Percentiles rank a stretch among this genome's conserved stretches.
These are phyloP conservation scores for Enhydra lutris DNA, from an alignment of 2,113 vertebrate species.

Conservation along the genomic window DNA sequence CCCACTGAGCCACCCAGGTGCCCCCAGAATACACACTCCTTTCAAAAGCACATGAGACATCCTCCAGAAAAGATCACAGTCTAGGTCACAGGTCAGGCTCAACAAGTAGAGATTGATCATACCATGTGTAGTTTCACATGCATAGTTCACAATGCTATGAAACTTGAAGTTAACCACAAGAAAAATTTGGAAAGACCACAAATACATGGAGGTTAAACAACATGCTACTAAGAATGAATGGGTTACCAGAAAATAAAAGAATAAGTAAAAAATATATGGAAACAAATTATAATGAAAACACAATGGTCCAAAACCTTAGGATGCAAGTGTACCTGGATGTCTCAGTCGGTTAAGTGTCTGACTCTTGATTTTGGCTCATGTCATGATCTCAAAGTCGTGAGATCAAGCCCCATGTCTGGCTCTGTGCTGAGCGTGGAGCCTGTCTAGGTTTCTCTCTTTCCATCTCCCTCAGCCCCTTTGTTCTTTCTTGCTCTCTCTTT, in stretches of 20 bases:
- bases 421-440: neutral
- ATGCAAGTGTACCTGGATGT: neutral
- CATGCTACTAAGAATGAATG: neutral
- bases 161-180: neutral
- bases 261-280: neutral
- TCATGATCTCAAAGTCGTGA: neutral
- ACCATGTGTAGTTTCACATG: neutral
- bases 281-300: neutral
- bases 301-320: neutral
- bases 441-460: neutral
- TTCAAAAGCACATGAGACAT: neutral
- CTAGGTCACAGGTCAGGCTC: neutral
- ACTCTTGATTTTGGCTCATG: neutral
- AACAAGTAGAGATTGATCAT: neutral
- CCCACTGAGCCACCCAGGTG: too few species aligned
- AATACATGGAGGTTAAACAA: neutral
- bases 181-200: neutral
- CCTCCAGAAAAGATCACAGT: neutral
- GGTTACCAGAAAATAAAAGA: neutral
- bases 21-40: neutral
- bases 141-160: neutral
- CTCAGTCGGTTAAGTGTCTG: neutral
- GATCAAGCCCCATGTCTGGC: neutral
- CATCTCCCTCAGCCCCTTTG: neutral
- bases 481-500: neutral